Evolutionary conservation across 1,140 invertebrate genomes (phyloP).

Genomic region (Calephelis virginiensis): DNA sequence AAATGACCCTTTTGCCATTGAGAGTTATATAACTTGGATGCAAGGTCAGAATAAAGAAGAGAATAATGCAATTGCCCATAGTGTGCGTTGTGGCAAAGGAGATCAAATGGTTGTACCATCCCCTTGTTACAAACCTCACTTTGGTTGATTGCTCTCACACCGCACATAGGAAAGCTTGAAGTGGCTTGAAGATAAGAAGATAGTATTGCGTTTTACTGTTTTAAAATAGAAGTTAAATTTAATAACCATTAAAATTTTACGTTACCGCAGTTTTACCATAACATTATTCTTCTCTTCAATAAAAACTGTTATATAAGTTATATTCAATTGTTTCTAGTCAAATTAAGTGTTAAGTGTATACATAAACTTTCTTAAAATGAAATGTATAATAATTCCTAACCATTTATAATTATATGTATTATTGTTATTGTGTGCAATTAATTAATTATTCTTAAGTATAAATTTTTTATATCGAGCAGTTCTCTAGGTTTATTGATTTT

Average conservation of each 20-base stretch:
- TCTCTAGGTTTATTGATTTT: too few relatives aligned
- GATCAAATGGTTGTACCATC: conserved; percentile 79
- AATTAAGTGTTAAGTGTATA: too few relatives aligned
- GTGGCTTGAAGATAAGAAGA: background rate
- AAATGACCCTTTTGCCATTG: too few relatives aligned
- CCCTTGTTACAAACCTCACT: conserved; percentile 84
- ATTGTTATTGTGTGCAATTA: background rate
- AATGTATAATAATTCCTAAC: too few relatives aligned
- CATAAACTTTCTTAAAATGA: too few relatives aligned
- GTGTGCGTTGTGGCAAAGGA: conserved; percentile 83
- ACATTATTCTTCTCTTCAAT: too few relatives aligned
- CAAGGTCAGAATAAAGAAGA: conserved; percentile 19
- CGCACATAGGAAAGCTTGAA: conserved; percentile 24
- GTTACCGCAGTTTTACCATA: too few relatives aligned
- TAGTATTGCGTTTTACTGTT: background rate
- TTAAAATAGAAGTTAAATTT: too few relatives aligned
- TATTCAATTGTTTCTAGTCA: background rate
- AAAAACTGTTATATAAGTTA: too few relatives aligned
- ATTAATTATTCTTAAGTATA: too few relatives aligned
- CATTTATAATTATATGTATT: background rate
- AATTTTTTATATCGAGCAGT: too few relatives aligned
- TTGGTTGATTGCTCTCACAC: conserved; percentile 59
- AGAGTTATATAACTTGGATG: background rate
- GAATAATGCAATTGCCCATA: conserved; percentile 60
- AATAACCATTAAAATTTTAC: too few relatives aligned